A percentile compares a stretch with the other conserved stretches of the same genome.
phyloP scores from a whole-genome alignment of 2,888 invertebrate species.

The Biston betularia region DNA sequence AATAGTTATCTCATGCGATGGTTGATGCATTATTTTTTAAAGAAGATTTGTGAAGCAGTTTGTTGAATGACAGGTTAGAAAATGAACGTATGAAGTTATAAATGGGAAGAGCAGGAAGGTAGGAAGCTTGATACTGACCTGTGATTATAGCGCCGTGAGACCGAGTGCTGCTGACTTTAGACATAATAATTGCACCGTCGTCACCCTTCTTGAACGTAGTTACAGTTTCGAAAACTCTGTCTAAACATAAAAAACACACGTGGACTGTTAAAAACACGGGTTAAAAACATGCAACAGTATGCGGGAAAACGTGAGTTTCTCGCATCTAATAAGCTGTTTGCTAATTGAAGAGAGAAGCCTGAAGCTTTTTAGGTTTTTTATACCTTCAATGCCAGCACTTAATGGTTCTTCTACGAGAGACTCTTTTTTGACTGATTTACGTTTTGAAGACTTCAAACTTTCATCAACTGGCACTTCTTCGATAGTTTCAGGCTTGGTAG shows the following conservation, averaged over 20 bases:
- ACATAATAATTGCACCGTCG: conserved; percentile 79
- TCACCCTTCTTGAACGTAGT: conserved; percentile 83
- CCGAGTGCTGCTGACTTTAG: conserved; percentile 87
- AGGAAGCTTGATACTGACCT: conserved; percentile 85
- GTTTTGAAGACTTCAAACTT: conserved; percentile 70
- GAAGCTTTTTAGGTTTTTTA: conserved; percentile 66
- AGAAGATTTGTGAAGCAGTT: conserved; percentile 51
- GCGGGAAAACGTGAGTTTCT: conserved; percentile 67
- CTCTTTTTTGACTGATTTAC: conserved; percentile 78
- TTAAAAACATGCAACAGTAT: conserved; percentile 78
- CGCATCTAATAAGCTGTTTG: conserved; percentile 77
- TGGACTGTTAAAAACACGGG: conserved; percentile 78
- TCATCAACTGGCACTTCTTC: conserved; percentile 72
- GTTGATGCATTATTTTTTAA: conserved; percentile 54
- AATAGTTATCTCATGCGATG: conserved; percentile 62
- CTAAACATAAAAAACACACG: conserved; percentile 85
- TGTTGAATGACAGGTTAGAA: conserved; percentile 36
- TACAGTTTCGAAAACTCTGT: conserved; percentile 84
- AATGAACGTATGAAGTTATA: conserved; percentile 52
- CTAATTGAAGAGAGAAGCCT: conserved; percentile 66
- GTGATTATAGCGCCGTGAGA: conserved; percentile 88
- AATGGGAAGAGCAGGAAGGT: conserved; percentile 65
- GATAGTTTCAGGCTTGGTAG: conserved; percentile 69
- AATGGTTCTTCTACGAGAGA: conserved; percentile 73
- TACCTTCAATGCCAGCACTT: conserved; percentile 84